Base-by-base conservation (phyloP, 1,140 invertebrate genomes). In the Penaeus chinensis region DNA sequence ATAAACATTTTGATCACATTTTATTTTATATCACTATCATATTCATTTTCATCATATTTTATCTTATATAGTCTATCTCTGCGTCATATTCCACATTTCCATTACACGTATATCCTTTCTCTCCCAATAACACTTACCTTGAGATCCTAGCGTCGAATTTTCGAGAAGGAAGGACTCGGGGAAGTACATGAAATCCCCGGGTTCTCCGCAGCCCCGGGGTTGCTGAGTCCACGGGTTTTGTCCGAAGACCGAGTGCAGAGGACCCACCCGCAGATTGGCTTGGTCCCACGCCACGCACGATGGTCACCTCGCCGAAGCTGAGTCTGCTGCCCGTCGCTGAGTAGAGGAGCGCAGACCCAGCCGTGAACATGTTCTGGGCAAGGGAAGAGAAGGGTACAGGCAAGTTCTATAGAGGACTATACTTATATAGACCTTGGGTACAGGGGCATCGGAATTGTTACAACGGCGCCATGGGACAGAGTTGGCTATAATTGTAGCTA, bases 151-250 rank as follows among this genome's bases (percentile, higher is more conserved):
- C 60, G 16, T 69, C 47, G 87, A 62, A 62, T 77, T 54, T 24
- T 89, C 82, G 8, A 90, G 87, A n/a, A 92, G 90, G 85, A 91
- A 92, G 32, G 91, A 89, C 24, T 93, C 93, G 66, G 93, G 92
- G 4, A 94, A 63, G 89, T 93, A 94, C 24, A 95, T 93, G 89
- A 94, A 94, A 91, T 94, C 94, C 3, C 94, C 94, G 3, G 91
- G 91, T 88, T 93, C 91, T 11, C 94, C 94, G 90, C 94, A 95
- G 2, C 93, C 93, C 13, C 92, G 89, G 5, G 93, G 93, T 91
- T 95, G 94, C 88, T 94, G 93, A 0, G 94, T 94, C 93, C 93
- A 95, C 3, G 92, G 91, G 5, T 90, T 90, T 78, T 93, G 91
- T 1, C 93, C 93, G 90, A 93, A 93, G 19, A 93, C 91, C 0